These are phyloP conservation scores for Sycophila texana DNA, from an alignment of 2,888 invertebrate species.

Conservation along the genomic window DNA sequence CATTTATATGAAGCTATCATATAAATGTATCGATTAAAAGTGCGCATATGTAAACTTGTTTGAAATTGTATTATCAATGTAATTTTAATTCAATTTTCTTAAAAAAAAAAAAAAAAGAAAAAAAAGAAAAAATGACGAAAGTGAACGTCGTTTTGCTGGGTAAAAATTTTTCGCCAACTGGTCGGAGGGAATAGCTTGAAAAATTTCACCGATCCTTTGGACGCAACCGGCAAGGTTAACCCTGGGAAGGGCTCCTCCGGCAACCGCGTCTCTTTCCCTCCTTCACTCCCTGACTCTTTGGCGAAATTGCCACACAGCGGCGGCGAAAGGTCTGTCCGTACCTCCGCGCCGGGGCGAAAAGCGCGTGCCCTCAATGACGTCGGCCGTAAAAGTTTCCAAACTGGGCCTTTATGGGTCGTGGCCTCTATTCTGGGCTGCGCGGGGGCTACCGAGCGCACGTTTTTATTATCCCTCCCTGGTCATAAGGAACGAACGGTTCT, in stretches of 20 bases:
- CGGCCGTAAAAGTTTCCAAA: slow-evolving; percentile 56
- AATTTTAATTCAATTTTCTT: too few relatives aligned
- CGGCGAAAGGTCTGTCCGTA: slow-evolving; percentile 1
- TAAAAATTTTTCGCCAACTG: slow-evolving; percentile 3
- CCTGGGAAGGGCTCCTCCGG: not conserved
- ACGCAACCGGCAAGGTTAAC: too few relatives aligned
- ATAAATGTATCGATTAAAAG: too few relatives aligned
- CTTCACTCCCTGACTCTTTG: not conserved
- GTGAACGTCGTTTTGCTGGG: too few relatives aligned
- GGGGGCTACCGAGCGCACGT: slow-evolving; percentile 21
- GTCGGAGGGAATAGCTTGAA: too few relatives aligned
- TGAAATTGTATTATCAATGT: too few relatives aligned
- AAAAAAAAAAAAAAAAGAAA: too few relatives aligned
- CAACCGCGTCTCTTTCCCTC: slow-evolving; percentile 10
- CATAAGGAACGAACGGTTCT: not conserved
- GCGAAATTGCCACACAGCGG: not conserved
- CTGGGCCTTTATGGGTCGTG: slow-evolving; percentile 51
- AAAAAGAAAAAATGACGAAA: too few relatives aligned
- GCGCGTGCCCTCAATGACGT: not conserved
- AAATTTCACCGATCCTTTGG: too few relatives aligned
- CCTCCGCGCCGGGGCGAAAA: slow-evolving; percentile 14
- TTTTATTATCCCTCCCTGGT: slow-evolving; percentile 29
- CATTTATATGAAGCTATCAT: too few relatives aligned
- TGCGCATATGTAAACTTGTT: too few relatives aligned
- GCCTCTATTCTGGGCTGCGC: slow-evolving; percentile 34